A percentile compares a stretch with the other conserved stretches of the same genome.
Conservation (phyloP, 2,113 vertebrate species). For the Perognathus longimembris region DNA sequence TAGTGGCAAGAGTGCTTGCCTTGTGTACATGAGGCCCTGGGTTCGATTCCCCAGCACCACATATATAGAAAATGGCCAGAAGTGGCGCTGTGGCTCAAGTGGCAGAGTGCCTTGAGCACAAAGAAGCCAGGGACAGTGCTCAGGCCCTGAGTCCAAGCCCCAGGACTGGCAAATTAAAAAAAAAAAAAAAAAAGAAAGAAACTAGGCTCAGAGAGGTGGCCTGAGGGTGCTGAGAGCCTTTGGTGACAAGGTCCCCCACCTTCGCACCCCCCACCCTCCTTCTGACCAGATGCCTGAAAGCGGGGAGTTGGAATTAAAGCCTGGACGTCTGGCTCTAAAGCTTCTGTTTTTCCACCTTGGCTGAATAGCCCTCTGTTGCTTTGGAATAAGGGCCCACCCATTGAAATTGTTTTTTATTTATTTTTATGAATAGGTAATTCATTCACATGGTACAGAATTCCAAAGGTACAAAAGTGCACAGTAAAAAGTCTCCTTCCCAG, state of each 20-base stretch:
- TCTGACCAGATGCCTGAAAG: neutral
- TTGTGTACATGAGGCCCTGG: no score
- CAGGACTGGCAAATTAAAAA: no score
- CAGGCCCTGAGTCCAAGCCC: no score
- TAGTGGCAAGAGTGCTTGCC: no score
- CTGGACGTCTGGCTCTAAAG: neutral
- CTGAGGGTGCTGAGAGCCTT: neutral
- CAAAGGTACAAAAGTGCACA: slow-evolving; percentile 56
- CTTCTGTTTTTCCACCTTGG: slow-evolving; percentile 55
- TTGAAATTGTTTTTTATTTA: slow-evolving; percentile 59
- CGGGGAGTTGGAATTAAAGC: neutral
- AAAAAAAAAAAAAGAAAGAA: no score
- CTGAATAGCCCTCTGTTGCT: slow-evolving; percentile 58
- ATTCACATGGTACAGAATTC: slow-evolving; percentile 62
- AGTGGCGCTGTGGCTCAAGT: no score
- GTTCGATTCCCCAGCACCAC: no score
- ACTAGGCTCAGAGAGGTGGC: neutral
- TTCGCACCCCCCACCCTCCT: neutral
- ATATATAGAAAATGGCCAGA: no score
- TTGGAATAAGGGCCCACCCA: slow-evolving; percentile 58
- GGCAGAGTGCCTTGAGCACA: no score
- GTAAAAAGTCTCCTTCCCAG: slow-evolving; percentile 26
- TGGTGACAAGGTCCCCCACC: neutral
- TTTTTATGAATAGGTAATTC: slow-evolving; percentile 78
- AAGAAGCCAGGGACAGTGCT: no score